These are phyloP conservation scores for Sinella curviseta DNA, from an alignment of 1,140 invertebrate species.

Conservation along the genomic window DNA sequence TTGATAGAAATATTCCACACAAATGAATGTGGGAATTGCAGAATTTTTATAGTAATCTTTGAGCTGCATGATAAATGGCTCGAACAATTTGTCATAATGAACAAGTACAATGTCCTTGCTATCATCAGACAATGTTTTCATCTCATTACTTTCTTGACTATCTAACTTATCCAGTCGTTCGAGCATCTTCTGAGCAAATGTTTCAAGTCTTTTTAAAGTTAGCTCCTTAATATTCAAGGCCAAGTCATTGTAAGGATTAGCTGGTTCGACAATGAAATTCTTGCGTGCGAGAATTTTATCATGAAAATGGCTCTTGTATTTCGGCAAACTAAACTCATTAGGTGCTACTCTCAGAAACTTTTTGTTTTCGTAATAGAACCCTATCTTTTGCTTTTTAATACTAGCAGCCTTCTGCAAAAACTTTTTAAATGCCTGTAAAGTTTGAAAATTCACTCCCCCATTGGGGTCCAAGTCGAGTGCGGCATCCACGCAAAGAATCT, in stretches of 20 bases:
- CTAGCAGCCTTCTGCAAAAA: neutral
- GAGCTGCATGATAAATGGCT: neutral
- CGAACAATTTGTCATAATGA: conserved; percentile 11
- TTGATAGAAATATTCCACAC: neutral
- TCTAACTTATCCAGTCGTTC: neutral
- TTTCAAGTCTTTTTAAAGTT: neutral
- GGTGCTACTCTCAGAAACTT: neutral
- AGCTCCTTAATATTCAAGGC: neutral
- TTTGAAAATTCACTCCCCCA: neutral
- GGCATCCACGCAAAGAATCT: neutral
- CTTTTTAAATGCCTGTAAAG: neutral
- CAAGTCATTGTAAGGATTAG: conserved; percentile 5
- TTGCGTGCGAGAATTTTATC: neutral
- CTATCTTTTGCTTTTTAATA: neutral
- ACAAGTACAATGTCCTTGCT: neutral
- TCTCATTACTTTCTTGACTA: neutral
- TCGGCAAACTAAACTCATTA: neutral
- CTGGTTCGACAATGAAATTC: neutral
- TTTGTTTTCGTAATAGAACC: neutral
- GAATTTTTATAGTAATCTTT: neutral
- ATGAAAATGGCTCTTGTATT: neutral
- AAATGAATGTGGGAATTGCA: neutral
- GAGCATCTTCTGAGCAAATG: neutral
- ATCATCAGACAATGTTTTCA: neutral
- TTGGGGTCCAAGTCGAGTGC: neutral